Evolutionary conservation across 64 coral and sea anemone species (phyloP), one percentile per base, ranked within the genome.

Genomic region (Montipora foliosa): DNA sequence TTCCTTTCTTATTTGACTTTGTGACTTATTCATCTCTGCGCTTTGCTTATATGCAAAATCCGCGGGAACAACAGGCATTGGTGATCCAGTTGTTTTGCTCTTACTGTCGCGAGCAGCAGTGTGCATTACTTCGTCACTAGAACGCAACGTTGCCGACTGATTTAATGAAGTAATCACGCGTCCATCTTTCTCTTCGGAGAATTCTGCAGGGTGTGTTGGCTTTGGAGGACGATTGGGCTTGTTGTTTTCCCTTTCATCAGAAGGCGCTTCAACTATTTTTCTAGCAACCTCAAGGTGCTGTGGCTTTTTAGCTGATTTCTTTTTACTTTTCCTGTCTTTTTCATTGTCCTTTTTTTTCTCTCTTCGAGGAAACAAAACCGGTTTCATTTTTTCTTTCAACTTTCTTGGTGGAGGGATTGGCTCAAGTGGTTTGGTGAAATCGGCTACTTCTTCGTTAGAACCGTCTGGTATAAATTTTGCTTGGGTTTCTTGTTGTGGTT

Each of bases 371-470:
- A 48, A 86, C 47, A 86, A 71, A 49, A 10, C 46, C 4, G 82
- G 82, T 14, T 44, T 84, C 44, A 86, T 17, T 17, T 71, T 86
- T 47, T 86, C 82, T 86, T 86, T 71, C 5, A 86, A 50, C 10
- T 50, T 86, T 22, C 66, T 86, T 19, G 82, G 64, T 67, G 6
- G 17, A 51, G 64, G 44, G 29, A 70, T 19, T 49, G 60, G 82
- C 64, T 82, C 55, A n/a, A 50, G 5, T 51, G 8, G 44, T 51
- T 50, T 68, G 9, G 82, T 9, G 7, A 25, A 13, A 44, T 86
- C 76, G 49, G 13, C 52, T 14, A 49, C 76, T 11, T 76, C 74
- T 13, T 13, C 74, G 11, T n/a, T 21, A 47, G 8, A 0, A 49
- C 37, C 11, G 52, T 55, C 52, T 10, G 52, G 5, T 10, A 55